These are phyloP conservation scores for Molorchus minor DNA, from an alignment of 2,888 invertebrate species.

Conservation along the genomic window DNA sequence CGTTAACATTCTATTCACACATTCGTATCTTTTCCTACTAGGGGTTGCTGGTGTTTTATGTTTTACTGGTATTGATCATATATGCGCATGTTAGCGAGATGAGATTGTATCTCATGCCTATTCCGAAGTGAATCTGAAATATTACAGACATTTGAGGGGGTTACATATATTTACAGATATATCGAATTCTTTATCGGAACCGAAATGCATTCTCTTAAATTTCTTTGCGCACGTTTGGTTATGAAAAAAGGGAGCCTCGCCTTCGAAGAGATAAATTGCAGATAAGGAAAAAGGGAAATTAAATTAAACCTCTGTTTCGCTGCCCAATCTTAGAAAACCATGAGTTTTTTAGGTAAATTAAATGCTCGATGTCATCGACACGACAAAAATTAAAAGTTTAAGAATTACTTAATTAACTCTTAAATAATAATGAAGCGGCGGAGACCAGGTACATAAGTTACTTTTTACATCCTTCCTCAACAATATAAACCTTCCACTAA, in stretches of 20 bases:
- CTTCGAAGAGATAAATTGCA: constrained; percentile 24
- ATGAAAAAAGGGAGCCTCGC: constrained; percentile 20
- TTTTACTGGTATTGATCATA: constrained; percentile 49
- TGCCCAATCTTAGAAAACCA: constrained; percentile 9
- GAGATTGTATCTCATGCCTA: constrained; percentile 53
- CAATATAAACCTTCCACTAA: no score
- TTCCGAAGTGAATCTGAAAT: constrained; percentile 47
- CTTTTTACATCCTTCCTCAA: no score
- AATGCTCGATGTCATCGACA: no score
- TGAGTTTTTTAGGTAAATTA: no score
- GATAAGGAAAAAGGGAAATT: constrained; percentile 25
- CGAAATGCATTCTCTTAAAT: constrained; percentile 41
- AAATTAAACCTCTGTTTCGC: constrained; percentile 26
- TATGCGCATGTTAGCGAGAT: constrained; percentile 52
- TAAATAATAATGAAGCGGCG: no score
- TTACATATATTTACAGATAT: constrained; percentile 50
- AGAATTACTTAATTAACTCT: no score
- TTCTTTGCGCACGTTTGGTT: constrained; percentile 31
- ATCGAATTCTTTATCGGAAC: constrained; percentile 46
- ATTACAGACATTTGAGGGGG: constrained; percentile 50
- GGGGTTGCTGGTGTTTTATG: constrained; percentile 27
- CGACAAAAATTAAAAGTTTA: no score
- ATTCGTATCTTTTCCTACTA: constrained; percentile 16
- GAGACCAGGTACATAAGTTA: no score
- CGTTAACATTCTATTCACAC: constrained; percentile 4